phyloP scores from a whole-genome alignment of 2,888 invertebrate species.

The Cantharis nigra region DNA sequence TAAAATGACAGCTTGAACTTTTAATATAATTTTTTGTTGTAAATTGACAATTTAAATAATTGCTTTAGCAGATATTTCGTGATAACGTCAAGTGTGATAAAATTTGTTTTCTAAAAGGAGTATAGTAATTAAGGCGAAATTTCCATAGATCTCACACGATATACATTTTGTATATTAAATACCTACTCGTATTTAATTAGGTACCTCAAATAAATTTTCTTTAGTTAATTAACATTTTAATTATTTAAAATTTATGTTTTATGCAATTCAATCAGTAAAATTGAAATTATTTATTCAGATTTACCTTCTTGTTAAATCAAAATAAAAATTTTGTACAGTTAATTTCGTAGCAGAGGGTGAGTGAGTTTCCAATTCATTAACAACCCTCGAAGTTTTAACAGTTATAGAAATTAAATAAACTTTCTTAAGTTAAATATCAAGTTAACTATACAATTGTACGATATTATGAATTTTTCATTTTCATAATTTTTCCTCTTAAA shows the following conservation, averaged over 20 bases:
- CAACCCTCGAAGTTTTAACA: not conserved
- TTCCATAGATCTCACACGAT: not conserved
- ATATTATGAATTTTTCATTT: not conserved
- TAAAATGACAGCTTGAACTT: not conserved
- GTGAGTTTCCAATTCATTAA: not conserved
- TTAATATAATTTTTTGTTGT: not conserved
- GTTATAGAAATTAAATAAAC: not conserved
- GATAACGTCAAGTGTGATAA: not conserved
- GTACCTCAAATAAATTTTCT: not conserved
- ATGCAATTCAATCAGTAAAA: not conserved
- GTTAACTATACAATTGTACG: not conserved
- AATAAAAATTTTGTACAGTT: not conserved
- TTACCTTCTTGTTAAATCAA: not conserved
- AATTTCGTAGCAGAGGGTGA: not conserved
- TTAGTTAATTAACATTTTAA: not conserved
- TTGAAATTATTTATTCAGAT: not conserved
- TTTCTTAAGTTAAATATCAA: not conserved
- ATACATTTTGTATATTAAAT: not conserved
- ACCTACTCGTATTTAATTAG: not conserved
- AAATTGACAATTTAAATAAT: not conserved
- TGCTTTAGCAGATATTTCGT: not conserved
- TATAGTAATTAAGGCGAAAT: not conserved
- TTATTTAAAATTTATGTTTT: not conserved
- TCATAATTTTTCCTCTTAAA: not conserved
- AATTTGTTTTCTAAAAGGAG: not conserved